These are phyloP conservation scores for Streblospio benedicti DNA, from an alignment of 1,140 invertebrate species.

Conservation along the genomic window DNA sequence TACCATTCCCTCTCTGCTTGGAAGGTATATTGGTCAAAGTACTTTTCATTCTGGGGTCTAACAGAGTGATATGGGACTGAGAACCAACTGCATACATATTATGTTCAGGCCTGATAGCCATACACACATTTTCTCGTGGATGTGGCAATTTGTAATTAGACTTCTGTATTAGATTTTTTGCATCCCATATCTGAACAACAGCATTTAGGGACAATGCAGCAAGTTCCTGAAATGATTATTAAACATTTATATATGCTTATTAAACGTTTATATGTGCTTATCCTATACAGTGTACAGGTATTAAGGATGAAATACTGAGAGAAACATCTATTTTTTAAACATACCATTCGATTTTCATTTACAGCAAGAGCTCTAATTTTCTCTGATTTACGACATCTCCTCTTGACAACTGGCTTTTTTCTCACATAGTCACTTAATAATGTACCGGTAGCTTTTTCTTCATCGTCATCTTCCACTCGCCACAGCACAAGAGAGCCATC, in stretches of 20 bases:
- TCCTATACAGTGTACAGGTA: neutral
- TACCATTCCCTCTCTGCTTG: slow-evolving; percentile 35
- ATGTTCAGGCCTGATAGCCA: slow-evolving; percentile 68
- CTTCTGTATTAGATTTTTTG: slow-evolving; percentile 72
- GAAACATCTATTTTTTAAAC: slow-evolving; percentile 12
- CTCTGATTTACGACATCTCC: slow-evolving; percentile 61
- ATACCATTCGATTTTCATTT: slow-evolving; percentile 55
- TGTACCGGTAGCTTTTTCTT: slow-evolving; percentile 15
- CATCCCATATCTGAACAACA: slow-evolving; percentile 81
- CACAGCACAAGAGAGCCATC: slow-evolving; percentile 61
- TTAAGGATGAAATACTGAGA: neutral
- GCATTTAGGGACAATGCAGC: slow-evolving; percentile 86
- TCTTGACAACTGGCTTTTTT: slow-evolving; percentile 62
- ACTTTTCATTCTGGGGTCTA: slow-evolving; percentile 80
- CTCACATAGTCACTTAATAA: slow-evolving; percentile 35
- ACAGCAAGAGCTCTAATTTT: slow-evolving; percentile 82
- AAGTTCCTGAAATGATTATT: slow-evolving; percentile 63
- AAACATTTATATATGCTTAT: slow-evolving; percentile 5
- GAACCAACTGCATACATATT: slow-evolving; percentile 86
- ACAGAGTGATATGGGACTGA: slow-evolving; percentile 78
- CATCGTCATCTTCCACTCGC: slow-evolving; percentile 42
- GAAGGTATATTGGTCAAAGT: slow-evolving; percentile 55
- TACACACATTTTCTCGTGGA: slow-evolving; percentile 84
- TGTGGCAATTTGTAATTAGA: slow-evolving; percentile 77
- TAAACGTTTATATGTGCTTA: neutral